phyloP scores from a whole-genome alignment of 2,888 invertebrate genomes.

The Penaeus monodon region DNA sequence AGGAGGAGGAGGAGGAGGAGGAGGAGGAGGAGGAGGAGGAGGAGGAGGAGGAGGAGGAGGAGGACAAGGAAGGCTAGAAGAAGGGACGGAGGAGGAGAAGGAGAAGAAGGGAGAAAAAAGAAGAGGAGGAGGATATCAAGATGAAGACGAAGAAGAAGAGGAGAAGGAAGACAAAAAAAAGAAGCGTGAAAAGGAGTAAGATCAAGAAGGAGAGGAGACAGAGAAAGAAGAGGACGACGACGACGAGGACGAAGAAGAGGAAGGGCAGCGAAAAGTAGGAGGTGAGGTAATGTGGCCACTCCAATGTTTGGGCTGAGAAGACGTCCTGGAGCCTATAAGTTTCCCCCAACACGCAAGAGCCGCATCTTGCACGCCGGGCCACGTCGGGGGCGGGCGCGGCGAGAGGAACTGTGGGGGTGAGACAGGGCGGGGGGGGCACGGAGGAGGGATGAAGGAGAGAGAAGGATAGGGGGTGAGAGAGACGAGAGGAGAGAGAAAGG shows the following conservation, averaged over 20 bases:
- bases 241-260: constrained; percentile 12
- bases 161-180: too few relatives aligned
- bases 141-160: too few relatives aligned
- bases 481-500: not conserved
- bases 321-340: not conserved
- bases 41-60: too few relatives aligned
- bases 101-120: too few relatives aligned
- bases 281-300: not conserved
- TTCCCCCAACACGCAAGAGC: constrained; percentile 6
- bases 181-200: too few relatives aligned
- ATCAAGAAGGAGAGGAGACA: too few relatives aligned
- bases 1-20: too few relatives aligned
- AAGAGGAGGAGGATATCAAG: too few relatives aligned
- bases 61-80: too few relatives aligned
- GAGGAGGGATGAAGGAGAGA: not conserved
- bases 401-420: constrained; percentile 12
- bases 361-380: too few relatives aligned
- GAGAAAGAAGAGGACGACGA: not conserved
- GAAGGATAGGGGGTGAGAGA: not conserved
- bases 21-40: too few relatives aligned
- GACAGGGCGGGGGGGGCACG: not conserved
- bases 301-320: constrained; percentile 25
- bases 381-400: not conserved
- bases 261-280: constrained; percentile 29
- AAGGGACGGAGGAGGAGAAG: too few relatives aligned